phyloP scores from a whole-genome alignment of 64 coral and sea anemone genomes.

The Porites australiensis region DNA sequence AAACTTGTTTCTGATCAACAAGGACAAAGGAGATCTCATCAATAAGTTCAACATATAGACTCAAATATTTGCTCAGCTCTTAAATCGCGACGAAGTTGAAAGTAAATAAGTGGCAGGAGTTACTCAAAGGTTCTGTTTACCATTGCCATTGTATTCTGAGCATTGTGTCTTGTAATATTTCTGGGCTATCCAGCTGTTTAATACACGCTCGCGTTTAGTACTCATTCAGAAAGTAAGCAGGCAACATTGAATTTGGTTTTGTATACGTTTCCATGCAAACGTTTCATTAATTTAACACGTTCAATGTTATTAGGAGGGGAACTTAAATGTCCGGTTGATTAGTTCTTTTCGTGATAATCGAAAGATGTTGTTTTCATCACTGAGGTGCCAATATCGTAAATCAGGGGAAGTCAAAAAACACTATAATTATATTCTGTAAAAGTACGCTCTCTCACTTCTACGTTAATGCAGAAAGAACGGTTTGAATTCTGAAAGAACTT shows the following conservation, averaged over 20 bases:
- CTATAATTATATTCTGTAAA: too few species aligned
- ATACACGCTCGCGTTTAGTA: slow-evolving; percentile 5
- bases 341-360: slow-evolving; percentile 9
- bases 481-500: too few species aligned
- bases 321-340: not conserved
- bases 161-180: slow-evolving; percentile 43
- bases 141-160: slow-evolving; percentile 1
- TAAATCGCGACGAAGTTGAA: not conserved
- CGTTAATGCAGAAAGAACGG: too few species aligned
- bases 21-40: not conserved
- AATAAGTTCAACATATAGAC: not conserved
- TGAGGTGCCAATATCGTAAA: slow-evolving; percentile 36
- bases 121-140: slow-evolving; percentile 17
- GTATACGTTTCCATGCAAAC: not conserved
- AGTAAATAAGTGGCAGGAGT: slow-evolving; percentile 26
- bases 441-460: too few species aligned
- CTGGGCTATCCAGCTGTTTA: slow-evolving; percentile 32
- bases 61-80: slow-evolving; percentile 48
- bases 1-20: not conserved
- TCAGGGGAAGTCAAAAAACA: not conserved
- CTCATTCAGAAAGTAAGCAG: not conserved
- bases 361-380: slow-evolving; percentile 28
- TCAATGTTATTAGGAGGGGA: not conserved
- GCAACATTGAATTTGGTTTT: not conserved
- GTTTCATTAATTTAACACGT: not conserved